These are phyloP conservation scores for Desmophyllum pertusum DNA, from an alignment of 92 coral and sea anemone genomes.

Conservation along the genomic window DNA sequence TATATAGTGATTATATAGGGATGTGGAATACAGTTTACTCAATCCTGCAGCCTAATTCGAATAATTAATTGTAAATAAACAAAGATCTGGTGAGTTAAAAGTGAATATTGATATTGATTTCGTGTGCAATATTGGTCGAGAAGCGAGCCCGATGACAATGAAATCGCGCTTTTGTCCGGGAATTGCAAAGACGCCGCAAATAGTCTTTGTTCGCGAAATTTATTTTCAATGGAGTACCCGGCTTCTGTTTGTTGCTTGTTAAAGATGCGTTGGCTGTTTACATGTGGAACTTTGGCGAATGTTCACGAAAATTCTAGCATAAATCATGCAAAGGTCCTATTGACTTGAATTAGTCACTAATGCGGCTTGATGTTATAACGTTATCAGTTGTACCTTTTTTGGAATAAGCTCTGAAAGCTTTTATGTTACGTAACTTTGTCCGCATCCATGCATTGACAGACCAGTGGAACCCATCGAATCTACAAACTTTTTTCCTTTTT, in stretches of 20 bases:
- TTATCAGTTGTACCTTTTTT: not conserved
- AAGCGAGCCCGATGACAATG: not conserved
- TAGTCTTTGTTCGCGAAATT: constrained; percentile 1
- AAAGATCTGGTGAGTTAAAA: not conserved
- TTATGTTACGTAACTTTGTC: not conserved
- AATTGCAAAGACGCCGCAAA: not conserved
- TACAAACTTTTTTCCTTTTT: not conserved
- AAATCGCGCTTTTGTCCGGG: constrained; percentile 1
- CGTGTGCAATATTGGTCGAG: not conserved
- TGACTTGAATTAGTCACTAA: too few species aligned
- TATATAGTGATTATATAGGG: not conserved
- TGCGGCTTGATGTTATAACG: not conserved
- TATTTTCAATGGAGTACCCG: constrained; percentile 10
- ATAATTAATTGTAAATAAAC: not conserved
- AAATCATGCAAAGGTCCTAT: not conserved
- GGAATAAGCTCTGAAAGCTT: not conserved
- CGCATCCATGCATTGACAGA: too few species aligned
- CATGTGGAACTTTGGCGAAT: not conserved
- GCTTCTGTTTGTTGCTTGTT: not conserved
- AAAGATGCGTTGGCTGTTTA: not conserved
- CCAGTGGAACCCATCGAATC: not conserved
- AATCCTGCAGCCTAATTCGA: not conserved
- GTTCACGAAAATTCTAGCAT: not conserved
- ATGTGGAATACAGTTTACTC: not conserved
- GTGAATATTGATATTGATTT: not conserved